A percentile compares a stretch with the other conserved stretches of the same genome.
Conservation (phyloP, 2,888 invertebrate species). For the Lasioglossum morio region DNA sequence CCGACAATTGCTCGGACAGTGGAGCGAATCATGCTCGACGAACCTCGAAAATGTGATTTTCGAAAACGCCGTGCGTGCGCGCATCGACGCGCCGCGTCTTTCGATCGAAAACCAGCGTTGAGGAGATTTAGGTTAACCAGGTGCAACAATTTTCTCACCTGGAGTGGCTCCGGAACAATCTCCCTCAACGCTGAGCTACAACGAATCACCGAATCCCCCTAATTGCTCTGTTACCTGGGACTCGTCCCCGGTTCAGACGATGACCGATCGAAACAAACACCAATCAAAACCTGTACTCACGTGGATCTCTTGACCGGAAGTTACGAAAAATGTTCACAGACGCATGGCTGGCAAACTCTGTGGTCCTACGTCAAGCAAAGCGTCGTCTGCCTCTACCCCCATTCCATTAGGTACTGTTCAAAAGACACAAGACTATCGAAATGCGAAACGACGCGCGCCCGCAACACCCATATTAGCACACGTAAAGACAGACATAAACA, state of each 20-base stretch:
- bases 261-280: constrained; percentile 14
- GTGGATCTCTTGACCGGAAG: constrained; percentile 79
- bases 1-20: not conserved
- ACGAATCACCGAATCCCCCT: constrained; percentile 34
- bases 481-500: not conserved
- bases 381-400: constrained; percentile 85
- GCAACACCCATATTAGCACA: constrained; percentile 6
- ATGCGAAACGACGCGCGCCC: constrained; percentile 37
- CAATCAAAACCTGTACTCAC: constrained; percentile 44
- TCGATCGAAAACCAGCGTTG: constrained; percentile 51
- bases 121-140: constrained; percentile 9
- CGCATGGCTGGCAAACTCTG: constrained; percentile 85
- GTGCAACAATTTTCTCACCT: not conserved
- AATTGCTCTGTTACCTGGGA: constrained; percentile 38
- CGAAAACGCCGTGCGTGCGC: not conserved
- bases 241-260: not conserved
- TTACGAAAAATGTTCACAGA: constrained; percentile 84
- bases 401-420: constrained; percentile 83
- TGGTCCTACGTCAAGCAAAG: constrained; percentile 85
- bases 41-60: not conserved
- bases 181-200: constrained; percentile 55
- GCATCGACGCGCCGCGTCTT: constrained; percentile 32
- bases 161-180: not conserved
- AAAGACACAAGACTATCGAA: constrained; percentile 69
- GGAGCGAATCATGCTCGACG: not conserved